Conservation (phyloP, 2,888 invertebrate genomes). For the Oligia latruncula region DNA sequence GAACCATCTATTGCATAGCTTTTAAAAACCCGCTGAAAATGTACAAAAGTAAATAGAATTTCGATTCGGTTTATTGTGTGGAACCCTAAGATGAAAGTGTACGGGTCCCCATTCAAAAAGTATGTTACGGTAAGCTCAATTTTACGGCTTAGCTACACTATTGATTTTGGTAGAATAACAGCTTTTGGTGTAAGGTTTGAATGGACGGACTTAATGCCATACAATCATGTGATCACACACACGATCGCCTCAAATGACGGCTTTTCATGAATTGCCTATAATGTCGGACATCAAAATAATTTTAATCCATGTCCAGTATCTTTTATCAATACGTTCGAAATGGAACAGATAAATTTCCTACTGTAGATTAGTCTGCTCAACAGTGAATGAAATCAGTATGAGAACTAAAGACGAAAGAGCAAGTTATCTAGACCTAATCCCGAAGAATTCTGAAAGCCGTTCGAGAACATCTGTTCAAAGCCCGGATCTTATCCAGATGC, state of each 20-base stretch:
- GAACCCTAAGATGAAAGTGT: constrained; percentile 34
- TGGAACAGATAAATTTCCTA: not conserved
- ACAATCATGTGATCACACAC: constrained; percentile 7
- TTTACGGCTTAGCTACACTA: constrained; percentile 46
- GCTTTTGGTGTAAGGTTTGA: constrained; percentile 40
- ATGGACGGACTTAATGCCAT: constrained; percentile 31
- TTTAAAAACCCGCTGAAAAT: not conserved
- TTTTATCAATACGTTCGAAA: constrained; percentile 1
- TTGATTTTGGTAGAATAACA: constrained; percentile 50
- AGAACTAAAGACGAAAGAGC: not conserved
- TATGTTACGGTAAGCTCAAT: constrained; percentile 44
- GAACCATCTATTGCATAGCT: not conserved
- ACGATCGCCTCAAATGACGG: constrained; percentile 25
- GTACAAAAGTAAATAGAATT: constrained; percentile 16
- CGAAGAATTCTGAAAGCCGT: constrained; percentile 31
- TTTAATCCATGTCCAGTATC: constrained; percentile 1
- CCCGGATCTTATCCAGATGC: constrained; percentile 24
- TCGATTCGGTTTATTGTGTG: constrained; percentile 4
- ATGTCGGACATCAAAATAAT: constrained; percentile 1
- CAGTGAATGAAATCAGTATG: not conserved
- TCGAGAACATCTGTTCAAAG: constrained; percentile 35
- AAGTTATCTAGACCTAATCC: constrained; percentile 14
- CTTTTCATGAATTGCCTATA: constrained; percentile 20
- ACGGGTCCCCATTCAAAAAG: constrained; percentile 34
- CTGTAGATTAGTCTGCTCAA: not conserved